These are phyloP conservation scores for Myodes glareolus DNA, from an alignment of 2,113 vertebrate genomes.

Conservation along the genomic window DNA sequence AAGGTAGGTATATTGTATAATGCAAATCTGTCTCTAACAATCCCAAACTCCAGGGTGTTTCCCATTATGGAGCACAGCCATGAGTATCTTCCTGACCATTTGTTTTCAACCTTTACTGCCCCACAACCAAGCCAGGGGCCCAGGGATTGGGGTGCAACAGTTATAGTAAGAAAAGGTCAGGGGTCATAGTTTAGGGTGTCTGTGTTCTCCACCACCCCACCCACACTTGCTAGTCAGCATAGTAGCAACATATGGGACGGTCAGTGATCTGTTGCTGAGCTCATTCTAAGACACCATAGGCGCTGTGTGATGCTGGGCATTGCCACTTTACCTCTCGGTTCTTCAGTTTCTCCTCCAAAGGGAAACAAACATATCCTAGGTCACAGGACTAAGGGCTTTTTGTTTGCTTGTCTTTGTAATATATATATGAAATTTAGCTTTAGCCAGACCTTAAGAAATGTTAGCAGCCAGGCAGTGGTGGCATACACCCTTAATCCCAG, in stretches of 20 bases:
- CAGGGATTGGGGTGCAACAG: no score
- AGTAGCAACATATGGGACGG: background rate
- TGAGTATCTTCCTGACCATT: accelerated
- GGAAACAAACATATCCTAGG: background rate
- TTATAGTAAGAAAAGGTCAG: background rate
- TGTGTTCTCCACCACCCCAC: background rate
- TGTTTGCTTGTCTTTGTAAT: background rate
- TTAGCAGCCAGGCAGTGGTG: no score
- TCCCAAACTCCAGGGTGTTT: background rate
- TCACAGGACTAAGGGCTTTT: background rate
- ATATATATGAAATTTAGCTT: background rate
- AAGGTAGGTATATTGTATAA: background rate
- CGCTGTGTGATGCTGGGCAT: background rate
- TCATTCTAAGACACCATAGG: background rate
- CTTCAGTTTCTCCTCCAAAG: background rate
- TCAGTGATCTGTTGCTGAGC: background rate
- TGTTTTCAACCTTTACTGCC: background rate
- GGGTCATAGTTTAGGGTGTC: background rate
- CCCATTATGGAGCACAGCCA: no score
- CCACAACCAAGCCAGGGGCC: background rate
- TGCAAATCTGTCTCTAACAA: background rate
- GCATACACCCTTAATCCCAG: no score
- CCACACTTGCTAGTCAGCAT: background rate
- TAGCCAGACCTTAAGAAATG: background rate
- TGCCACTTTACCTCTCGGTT: background rate